These are phyloP conservation scores for Mastigias papua DNA, from an alignment of 30 jellyfish, hydroid and myxozoan species.

Conservation along the genomic window DNA sequence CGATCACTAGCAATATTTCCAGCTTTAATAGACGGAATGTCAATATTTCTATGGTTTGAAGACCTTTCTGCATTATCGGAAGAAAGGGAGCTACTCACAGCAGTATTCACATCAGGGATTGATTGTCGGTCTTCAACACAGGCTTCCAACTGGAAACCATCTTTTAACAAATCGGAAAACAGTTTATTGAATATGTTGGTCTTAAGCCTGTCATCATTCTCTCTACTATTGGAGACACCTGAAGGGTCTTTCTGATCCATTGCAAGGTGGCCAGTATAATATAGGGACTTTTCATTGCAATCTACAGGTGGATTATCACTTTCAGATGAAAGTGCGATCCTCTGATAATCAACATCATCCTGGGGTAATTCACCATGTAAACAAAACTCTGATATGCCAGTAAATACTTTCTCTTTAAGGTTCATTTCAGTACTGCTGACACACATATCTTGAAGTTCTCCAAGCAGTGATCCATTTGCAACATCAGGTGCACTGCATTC, in stretches of 20 bases:
- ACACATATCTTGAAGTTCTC: not conserved
- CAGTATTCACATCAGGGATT: not conserved
- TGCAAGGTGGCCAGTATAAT: not conserved
- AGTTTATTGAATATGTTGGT: slow-evolving; percentile 6
- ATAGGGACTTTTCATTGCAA: not conserved
- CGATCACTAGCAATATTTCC: not conserved
- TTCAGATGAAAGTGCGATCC: not conserved
- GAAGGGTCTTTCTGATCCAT: too few species aligned
- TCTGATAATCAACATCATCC: not conserved
- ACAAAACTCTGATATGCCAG: slow-evolving; percentile 27
- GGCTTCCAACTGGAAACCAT: not conserved
- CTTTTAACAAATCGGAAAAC: slow-evolving; percentile 9
- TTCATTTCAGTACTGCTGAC: not conserved
- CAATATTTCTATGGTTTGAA: too few species aligned
- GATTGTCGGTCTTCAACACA: not conserved
- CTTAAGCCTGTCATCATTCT: not conserved
- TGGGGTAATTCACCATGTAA: slow-evolving; percentile 1
- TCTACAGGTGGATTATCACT: not conserved
- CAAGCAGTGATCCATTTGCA: not conserved
- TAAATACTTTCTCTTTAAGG: not conserved
- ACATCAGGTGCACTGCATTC: not conserved
- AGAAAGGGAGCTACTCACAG: too few species aligned
- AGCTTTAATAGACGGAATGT: not conserved
- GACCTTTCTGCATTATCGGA: too few species aligned
- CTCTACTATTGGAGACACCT: not conserved